Evolutionary conservation across 2,797 vertebrate species (phyloP).

Genomic region (Syngnathus rostellatus): DNA sequence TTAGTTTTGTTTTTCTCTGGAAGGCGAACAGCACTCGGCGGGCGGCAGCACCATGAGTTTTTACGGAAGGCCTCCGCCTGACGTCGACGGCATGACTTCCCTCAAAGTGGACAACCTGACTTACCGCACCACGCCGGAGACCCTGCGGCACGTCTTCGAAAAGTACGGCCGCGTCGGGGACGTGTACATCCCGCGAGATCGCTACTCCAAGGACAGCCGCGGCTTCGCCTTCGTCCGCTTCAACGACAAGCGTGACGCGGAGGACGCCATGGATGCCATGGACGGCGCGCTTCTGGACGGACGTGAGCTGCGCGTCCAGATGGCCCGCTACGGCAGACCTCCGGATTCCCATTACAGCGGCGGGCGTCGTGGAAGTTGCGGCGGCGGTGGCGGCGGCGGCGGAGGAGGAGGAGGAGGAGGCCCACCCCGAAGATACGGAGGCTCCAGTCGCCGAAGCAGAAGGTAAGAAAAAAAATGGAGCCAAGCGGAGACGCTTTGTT

Average conservation of each 20-base stretch:
- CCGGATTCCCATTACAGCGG: slow-evolving; percentile 80
- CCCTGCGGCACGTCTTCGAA: slow-evolving; percentile 87
- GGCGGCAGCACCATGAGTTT: slow-evolving; percentile 68
- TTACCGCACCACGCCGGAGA: slow-evolving; percentile 92
- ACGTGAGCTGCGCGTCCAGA: slow-evolving; percentile 88
- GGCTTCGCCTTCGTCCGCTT: slow-evolving; percentile 95
- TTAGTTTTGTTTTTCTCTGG: background rate
- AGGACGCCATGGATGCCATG: slow-evolving; percentile 97
- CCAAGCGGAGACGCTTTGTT: background rate
- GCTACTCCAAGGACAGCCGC: slow-evolving; percentile 92
- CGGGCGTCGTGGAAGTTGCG: slow-evolving; percentile 58
- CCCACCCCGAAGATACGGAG: slow-evolving; percentile 72
- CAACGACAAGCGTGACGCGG: slow-evolving; percentile 91
- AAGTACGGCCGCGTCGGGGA: slow-evolving; percentile 93
- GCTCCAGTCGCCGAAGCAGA: slow-evolving; percentile 35
- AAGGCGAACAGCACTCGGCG: background rate
- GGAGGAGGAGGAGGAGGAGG: slow-evolving; percentile 61
- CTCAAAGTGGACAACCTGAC: slow-evolving; percentile 96
- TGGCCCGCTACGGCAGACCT: slow-evolving; percentile 91
- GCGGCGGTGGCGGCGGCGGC: background rate
- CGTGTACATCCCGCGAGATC: slow-evolving; percentile 90
- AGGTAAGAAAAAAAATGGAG: slow-evolving; percentile 29
- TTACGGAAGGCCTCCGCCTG: slow-evolving; percentile 90
- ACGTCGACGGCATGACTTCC: slow-evolving; percentile 96
- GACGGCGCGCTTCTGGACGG: slow-evolving; percentile 91